A percentile compares a stretch with the other conserved stretches of the same genome.
These are phyloP conservation scores for Aphodius sticticus DNA, from an alignment of 2,888 invertebrate species.

Conservation along the genomic window DNA sequence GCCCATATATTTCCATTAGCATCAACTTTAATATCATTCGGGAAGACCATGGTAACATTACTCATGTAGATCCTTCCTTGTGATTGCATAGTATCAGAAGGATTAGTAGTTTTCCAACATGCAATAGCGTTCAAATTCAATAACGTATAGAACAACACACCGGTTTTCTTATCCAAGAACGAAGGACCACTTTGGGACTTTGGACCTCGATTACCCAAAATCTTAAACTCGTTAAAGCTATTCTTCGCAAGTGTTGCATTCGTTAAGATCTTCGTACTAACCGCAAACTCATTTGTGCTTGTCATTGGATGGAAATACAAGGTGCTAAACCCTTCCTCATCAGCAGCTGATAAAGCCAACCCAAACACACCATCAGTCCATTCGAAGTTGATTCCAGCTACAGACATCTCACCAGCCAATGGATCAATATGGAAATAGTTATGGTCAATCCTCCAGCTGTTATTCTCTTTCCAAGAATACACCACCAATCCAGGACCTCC, in stretches of 20 bases:
- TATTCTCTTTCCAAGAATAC: constrained; percentile 76
- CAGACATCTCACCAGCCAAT: constrained; percentile 74
- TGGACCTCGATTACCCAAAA: constrained; percentile 73
- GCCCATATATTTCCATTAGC: constrained; percentile 76
- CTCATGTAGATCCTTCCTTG: constrained; percentile 78
- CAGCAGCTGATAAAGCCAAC: constrained; percentile 71
- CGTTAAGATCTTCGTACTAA: constrained; percentile 73
- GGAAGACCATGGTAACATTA: constrained; percentile 76
- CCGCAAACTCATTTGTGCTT: constrained; percentile 78
- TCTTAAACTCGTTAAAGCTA: constrained; percentile 71
- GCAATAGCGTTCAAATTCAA: constrained; percentile 80
- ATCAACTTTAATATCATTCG: constrained; percentile 81
- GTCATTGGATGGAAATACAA: constrained; percentile 83
- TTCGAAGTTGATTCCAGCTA: constrained; percentile 73
- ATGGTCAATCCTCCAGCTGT: constrained; percentile 79
- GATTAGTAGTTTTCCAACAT: constrained; percentile 78
- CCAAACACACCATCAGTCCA: constrained; percentile 85
- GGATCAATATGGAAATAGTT: constrained; percentile 65
- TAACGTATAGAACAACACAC: constrained; percentile 77
- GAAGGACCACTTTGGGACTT: constrained; percentile 79
- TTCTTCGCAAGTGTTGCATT: constrained; percentile 64
- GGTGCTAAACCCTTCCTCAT: constrained; percentile 71
- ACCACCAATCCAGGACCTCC: constrained; percentile 76
- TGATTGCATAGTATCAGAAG: constrained; percentile 71
- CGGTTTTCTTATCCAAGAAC: constrained; percentile 74